Conservation (phyloP, 2,888 invertebrate species). For the Mythimna pallens region DNA sequence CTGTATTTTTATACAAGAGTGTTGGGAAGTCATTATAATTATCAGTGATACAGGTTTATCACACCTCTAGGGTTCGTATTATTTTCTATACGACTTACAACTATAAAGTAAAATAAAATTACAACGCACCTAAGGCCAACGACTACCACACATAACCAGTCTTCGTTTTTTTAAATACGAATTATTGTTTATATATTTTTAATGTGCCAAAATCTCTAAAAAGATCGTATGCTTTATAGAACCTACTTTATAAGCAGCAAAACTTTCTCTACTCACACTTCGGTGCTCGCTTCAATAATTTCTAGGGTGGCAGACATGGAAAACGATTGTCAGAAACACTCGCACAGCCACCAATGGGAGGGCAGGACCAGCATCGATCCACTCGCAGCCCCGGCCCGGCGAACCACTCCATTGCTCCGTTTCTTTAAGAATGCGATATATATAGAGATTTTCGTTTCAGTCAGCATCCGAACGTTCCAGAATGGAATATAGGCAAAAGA, state of each 20-base stretch:
- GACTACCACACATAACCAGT: no score
- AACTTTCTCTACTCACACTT: not conserved
- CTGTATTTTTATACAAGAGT: no score
- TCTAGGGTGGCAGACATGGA: constrained; percentile 8
- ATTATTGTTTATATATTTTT: no score
- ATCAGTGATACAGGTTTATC: no score
- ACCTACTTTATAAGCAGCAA: not conserved
- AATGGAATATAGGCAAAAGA: not conserved
- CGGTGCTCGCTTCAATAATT: constrained; percentile 18
- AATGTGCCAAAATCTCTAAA: not conserved
- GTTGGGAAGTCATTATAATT: no score
- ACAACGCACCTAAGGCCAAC: no score
- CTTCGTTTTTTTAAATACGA: no score
- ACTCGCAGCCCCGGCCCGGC: constrained; percentile 14
- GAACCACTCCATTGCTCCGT: constrained; percentile 4
- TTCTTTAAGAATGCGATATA: constrained; percentile 15
- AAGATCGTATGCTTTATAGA: not conserved
- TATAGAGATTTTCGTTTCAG: not conserved
- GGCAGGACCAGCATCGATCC: constrained; percentile 54
- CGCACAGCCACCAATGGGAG: constrained; percentile 55
- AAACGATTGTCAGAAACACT: constrained; percentile 56
- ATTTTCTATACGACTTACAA: no score
- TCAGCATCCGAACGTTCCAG: not conserved
- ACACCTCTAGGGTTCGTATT: no score
- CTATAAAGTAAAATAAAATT: no score